phyloP scores from a whole-genome alignment of 1,140 invertebrate species.

The Drosophila subobscura region DNA sequence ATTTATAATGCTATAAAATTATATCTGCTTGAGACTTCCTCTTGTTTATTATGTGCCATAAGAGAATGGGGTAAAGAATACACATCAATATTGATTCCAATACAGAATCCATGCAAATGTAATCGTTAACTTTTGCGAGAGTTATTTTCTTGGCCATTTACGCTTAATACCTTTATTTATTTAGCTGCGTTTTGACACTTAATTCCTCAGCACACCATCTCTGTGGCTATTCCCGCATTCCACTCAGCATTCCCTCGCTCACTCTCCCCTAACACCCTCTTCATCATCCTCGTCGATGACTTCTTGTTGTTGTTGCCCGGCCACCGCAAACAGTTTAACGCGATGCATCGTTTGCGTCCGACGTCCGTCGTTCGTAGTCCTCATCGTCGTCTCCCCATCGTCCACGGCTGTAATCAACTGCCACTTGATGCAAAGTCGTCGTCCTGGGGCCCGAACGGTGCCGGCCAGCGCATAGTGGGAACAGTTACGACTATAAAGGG shows the following conservation, averaged over 20 bases:
- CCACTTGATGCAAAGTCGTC: constrained; percentile 39
- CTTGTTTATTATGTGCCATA: too few species aligned
- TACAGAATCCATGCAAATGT: constrained; percentile 15
- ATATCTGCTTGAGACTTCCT: too few species aligned
- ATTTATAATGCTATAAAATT: too few species aligned
- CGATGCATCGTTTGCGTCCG: constrained; percentile 6
- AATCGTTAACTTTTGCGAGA: constrained; percentile 13
- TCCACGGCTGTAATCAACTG: constrained; percentile 65
- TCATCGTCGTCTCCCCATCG: constrained; percentile 9
- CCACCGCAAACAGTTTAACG: constrained; percentile 47
- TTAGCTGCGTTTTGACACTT: constrained; percentile 64
- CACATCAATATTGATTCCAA: neutral
- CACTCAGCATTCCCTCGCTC: too few species aligned
- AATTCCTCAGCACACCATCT: constrained; percentile 43
- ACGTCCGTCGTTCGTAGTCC: constrained; percentile 5
- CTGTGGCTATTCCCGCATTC: neutral
- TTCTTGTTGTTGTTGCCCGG: constrained; percentile 16
- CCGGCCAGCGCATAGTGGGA: constrained; percentile 19
- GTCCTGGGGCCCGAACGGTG: constrained; percentile 15
- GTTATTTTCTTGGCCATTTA: constrained; percentile 21
- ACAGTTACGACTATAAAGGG: too few species aligned
- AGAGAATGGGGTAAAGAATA: too few species aligned
- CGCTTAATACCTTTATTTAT: constrained; percentile 61
- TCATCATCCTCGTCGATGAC: constrained; percentile 7
- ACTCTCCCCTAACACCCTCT: neutral